Evolutionary conservation across 2,113 vertebrate genomes (phyloP).

Genomic region (Oreochromis niloticus): DNA sequence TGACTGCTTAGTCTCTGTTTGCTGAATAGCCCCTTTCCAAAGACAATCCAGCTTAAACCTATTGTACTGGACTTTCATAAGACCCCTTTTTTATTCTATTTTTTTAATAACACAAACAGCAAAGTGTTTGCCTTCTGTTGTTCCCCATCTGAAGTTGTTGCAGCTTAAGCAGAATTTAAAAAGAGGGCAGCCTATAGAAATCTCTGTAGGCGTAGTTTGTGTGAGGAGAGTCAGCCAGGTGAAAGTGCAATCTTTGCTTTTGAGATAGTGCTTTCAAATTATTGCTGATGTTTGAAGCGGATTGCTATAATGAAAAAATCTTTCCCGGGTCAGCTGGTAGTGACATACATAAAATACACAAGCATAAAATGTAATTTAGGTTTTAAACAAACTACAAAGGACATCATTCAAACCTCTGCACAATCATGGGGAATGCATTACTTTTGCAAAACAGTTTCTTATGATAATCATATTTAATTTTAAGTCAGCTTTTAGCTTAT

Average conservation of each 20-base stretch:
- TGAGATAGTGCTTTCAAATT: background rate
- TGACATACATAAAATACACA: background rate
- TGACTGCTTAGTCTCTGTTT: constrained; percentile 47
- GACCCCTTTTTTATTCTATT: background rate
- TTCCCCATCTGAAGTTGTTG: background rate
- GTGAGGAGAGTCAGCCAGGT: background rate
- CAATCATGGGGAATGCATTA: background rate
- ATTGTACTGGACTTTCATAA: constrained; percentile 30
- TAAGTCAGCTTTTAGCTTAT: background rate
- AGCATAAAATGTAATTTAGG: background rate
- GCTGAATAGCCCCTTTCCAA: constrained; percentile 45
- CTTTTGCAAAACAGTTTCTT: background rate
- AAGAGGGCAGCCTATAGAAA: background rate
- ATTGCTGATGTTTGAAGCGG: background rate
- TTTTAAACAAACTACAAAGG: background rate
- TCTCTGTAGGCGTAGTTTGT: background rate
- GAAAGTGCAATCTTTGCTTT: background rate
- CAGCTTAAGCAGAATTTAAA: background rate
- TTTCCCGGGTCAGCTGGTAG: background rate
- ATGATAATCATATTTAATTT: background rate
- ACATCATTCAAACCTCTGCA: background rate
- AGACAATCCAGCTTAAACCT: constrained; percentile 57
- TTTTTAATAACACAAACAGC: constrained; percentile 16
- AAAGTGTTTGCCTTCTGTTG: background rate
- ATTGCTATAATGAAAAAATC: background rate